Base-by-base conservation (phyloP, 2,888 invertebrate genomes). In the Eledona agricola region DNA sequence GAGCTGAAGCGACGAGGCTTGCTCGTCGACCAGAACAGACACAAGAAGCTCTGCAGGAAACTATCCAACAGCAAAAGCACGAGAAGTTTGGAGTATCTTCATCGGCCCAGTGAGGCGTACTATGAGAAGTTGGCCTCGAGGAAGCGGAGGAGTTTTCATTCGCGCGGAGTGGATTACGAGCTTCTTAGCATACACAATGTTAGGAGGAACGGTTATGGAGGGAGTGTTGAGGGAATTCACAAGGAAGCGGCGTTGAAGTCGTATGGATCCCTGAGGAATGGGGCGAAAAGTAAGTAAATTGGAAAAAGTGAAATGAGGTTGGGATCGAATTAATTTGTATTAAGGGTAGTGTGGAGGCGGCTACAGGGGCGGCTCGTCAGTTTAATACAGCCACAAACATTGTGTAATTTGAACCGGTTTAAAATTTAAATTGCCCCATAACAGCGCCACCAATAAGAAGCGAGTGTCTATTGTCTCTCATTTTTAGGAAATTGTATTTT, bases 161-260 rank as follows among this genome's bases (percentile, higher is more conserved):
- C 23, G 43, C 56, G 26, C 57, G 55, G 57, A 54, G 69, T 76
- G 89, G 89, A 90, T 77, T 89, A 89, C 71, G 90, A 90, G 66
- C 78, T 89, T 51, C 83, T 89, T 66, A 82, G 78, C 10, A 72
- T 79, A 9, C 70, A 72, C 7, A 77, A 77, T 74, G 77, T n/a
- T n/a, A n/a, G 79, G 3, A 59, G 50, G n/a, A 62, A 58, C 15
- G 35, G 60, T 42, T 72, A 77, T 75, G 54, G n/a, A n/a, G n/a
- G 78, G 70, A 42, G 77, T 47, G 58, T 64, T 9, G 70, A 72
- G 49, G 72, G 19, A 65, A 69, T 38, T 57, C 70, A 38, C 63
- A 72, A 45, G 67, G 60, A 61, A 15, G 50, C 59, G 2, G 67
- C 66, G 2, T 51, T 65, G 7, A 55, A 63, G 13, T 65, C 60